These are phyloP conservation scores for Luperina testacea DNA, from an alignment of 2,888 invertebrate species.

Conservation along the genomic window DNA sequence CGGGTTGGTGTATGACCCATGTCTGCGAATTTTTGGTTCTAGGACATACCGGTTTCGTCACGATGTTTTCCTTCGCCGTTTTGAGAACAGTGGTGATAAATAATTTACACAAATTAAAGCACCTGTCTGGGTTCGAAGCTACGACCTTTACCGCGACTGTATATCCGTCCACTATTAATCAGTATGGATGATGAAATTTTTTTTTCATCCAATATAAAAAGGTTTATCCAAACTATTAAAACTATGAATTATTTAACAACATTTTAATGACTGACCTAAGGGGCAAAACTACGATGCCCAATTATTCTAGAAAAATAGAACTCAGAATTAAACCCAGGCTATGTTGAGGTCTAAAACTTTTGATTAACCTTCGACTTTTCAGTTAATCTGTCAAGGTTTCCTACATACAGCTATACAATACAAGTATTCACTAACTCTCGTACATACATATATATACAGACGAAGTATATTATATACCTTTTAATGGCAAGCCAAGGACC, in stretches of 20 bases:
- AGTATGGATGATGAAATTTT: neutral
- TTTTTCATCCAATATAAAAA: neutral
- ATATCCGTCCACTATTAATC: neutral
- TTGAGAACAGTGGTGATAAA: too few relatives aligned
- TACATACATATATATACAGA: neutral
- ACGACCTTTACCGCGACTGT: too few relatives aligned
- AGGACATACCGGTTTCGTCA: neutral
- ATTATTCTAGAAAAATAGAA: conserved; percentile 40
- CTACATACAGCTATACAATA: neutral
- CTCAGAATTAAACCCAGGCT: conserved; percentile 21
- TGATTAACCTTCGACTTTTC: conserved; percentile 41
- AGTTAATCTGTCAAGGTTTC: conserved; percentile 30
- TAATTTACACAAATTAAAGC: too few relatives aligned
- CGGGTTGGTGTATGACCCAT: too few relatives aligned
- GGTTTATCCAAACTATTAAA: neutral
- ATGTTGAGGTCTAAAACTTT: conserved; percentile 37
- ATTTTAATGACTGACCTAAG: conserved; percentile 5
- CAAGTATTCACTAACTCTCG: neutral
- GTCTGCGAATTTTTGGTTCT: too few relatives aligned
- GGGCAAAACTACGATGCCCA: neutral
- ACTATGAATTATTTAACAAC: conserved; percentile 2
- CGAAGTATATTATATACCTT: conserved; percentile 11
- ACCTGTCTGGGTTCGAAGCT: too few relatives aligned
- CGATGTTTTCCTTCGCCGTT: too few relatives aligned
- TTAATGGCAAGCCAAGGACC: conserved; percentile 15